Base-by-base conservation (phyloP, 92 coral and sea anemone species). In the Zoanthus sociatus region DNA sequence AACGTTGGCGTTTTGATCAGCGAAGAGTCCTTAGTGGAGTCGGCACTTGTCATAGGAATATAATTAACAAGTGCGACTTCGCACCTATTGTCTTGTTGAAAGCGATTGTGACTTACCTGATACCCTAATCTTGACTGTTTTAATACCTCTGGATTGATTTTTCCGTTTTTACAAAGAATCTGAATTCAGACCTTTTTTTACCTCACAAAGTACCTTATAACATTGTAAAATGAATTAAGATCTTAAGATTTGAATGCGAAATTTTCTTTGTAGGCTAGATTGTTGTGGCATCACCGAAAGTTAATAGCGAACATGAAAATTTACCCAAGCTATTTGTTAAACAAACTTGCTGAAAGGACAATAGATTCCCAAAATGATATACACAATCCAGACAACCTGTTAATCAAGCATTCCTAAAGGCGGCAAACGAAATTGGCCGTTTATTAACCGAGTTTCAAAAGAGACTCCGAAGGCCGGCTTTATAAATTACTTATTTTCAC, bases 271-370 rank as follows among this genome's bases (percentile, higher is more conserved):
- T 17, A 76, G 54, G 15, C 54, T 4, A 54, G 46, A 11, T 51
- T 76, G 42, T 77, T 37, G 66, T 26, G 15, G 61, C 17, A 21
- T 51, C 67, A 51, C 53, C 82, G 20, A 77, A 31, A 77, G 67
- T 53, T 37, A 48, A 30, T 63, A 77, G 55, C 32, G 16, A 73
- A 75, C 78, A 48, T 26, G 21, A 58, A 77, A 77, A 53, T 77
- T 77, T 55, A 30, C 51, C 48, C 75, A 81, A 64, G 45, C 31
- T 33, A 81, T 81, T 81, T 64, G 47, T 67, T 68, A 51, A 64
- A 66, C 85, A 81, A 79, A 81, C 63, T 67, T 81, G 75, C 51
- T 81, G 85, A 81, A 81, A 81, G 73, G 61, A 47, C 46, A 63
- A 63, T 64, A 20, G 26, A 18, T 67, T 46, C 4, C 44, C 16